Conservation (phyloP, 2,797 vertebrate genomes). For the Glyptemys insculpta region DNA sequence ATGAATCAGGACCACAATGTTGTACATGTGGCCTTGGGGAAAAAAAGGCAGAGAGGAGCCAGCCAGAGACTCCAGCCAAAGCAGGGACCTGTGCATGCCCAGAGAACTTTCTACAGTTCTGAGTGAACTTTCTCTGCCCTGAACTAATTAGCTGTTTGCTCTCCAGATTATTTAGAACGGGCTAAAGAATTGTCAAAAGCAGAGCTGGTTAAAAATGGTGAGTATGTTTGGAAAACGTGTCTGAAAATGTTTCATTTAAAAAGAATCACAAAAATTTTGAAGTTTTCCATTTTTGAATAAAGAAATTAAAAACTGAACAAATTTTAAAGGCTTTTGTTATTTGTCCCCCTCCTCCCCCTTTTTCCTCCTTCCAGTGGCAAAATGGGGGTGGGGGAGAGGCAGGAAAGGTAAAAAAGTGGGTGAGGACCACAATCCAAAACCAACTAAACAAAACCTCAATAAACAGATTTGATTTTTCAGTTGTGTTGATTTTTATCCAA, state of each 20-base stretch:
- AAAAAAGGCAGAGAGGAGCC: neutral
- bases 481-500: neutral
- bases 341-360: neutral
- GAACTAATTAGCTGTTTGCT: neutral
- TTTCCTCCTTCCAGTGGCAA: neutral
- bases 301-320: neutral
- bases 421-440: neutral
- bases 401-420: neutral
- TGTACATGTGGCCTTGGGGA: neutral
- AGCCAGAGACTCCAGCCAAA: neutral
- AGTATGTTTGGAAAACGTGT: neutral
- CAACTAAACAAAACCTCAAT: neutral
- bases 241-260: neutral
- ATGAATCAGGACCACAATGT: neutral
- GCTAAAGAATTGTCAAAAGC: neutral
- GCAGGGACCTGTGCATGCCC: neutral
- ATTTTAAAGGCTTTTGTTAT: neutral
- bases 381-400: neutral
- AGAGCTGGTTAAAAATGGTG: neutral
- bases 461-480: too few relatives aligned
- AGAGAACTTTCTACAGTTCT: neutral
- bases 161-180: neutral
- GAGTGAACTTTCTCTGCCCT: neutral
- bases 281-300: neutral
- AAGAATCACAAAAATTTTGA: accelerated